These are phyloP conservation scores for Dolichotis patagonum DNA, from an alignment of 2,113 vertebrate genomes.

Conservation along the genomic window DNA sequence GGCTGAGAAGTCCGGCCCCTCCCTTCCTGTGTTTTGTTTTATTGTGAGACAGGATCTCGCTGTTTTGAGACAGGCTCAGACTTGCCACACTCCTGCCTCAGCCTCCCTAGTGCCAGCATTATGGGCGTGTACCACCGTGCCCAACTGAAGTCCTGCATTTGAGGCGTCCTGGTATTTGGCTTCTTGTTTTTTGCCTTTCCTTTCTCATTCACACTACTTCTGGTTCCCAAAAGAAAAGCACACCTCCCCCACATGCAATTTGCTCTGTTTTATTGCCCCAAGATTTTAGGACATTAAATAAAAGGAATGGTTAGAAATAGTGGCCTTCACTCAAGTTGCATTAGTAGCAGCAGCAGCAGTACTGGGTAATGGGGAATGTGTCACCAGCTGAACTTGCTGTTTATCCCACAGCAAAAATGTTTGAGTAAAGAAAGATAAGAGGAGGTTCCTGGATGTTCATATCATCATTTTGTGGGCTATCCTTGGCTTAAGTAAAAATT, in stretches of 20 bases:
- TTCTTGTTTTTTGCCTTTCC: not conserved
- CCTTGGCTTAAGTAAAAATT: too few relatives aligned
- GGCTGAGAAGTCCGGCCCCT: not conserved
- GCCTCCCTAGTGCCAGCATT: too few relatives aligned
- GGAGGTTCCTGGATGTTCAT: not conserved
- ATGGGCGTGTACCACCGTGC: too few relatives aligned
- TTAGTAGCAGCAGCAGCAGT: not conserved
- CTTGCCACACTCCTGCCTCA: too few relatives aligned
- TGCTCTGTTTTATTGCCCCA: not conserved
- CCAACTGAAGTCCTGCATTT: not conserved
- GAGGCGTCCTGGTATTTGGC: not conserved
- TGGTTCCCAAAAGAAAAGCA: not conserved
- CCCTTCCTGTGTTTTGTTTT: too few relatives aligned
- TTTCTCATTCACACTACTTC: not conserved
- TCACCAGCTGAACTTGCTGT: not conserved
- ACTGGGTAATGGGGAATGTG: not conserved
- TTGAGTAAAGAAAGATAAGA: not conserved
- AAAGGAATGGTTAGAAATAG: not conserved
- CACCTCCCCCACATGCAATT: not conserved
- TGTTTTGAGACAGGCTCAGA: too few relatives aligned
- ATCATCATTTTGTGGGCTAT: not conserved
- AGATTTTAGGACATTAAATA: not conserved
- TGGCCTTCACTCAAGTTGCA: not conserved
- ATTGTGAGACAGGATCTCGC: too few relatives aligned
- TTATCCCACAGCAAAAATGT: not conserved